Evolutionary conservation across 1,140 invertebrate genomes (phyloP), one percentile per base, ranked within the genome.

Genomic region (Drosophila persimilis): DNA sequence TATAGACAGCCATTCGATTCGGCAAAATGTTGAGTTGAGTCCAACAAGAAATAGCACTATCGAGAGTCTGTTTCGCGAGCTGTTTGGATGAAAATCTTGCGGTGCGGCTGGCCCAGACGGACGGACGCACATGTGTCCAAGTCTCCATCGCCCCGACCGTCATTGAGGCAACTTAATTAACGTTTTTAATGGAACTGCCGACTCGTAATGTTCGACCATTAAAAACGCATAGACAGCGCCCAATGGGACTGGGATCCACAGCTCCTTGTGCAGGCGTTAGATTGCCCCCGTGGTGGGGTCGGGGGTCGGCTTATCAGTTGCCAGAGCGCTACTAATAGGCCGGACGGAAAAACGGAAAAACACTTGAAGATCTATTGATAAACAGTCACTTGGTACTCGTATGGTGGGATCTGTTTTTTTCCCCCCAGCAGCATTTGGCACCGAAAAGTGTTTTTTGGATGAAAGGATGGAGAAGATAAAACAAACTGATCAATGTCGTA

Each of bases 151-250:
- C 31, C 31, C 31, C 31, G 2, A 13, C 35, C 35, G 35, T 39
- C 67, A 80, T 61, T 81, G 75, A 64, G 74, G 83, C 78, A 86
- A 86, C 81, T 86, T 88, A 88, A 86, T 86, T 86, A 88, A 77
- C 81, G 62, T 83, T 86, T 80, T 86, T 86, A 86, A 86, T 86
- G 81, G 78, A 83, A 64, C 83, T 84, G 76, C 76, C 80, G 80
- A 84, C 71, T 75, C 80, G 80, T 84, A 84, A 84, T 69, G 77
- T 57, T 58, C 74, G 63, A 78, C 81, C 88, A 85, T 85, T 85
- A 85, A 86, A 85, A 73, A 65, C 51, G 75, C 70, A 70, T 39
- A 39, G 35, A 39, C 11, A 39, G 9, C 35, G 24, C 4, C 35
- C 35, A 80, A 53, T 65, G 57, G 39, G 57, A 58, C 55, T 58